Base-by-base conservation (phyloP, 2,113 vertebrate species). In the Hydrochoerus hydrochaeris region DNA sequence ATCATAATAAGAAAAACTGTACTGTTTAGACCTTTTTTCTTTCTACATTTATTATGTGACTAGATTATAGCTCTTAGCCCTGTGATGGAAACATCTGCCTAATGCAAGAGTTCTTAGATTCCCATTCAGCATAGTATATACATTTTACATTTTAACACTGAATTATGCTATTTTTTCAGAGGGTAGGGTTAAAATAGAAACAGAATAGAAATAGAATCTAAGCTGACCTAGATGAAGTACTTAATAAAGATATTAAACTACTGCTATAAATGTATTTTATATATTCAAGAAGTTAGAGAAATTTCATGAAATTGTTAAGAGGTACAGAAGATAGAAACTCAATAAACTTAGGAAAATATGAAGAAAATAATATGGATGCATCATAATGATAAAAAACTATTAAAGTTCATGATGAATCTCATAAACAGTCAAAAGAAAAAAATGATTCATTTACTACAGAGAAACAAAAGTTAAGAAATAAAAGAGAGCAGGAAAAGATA, bases 21-120 rank as follows among this genome's bases (percentile, higher is more conserved):
- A 65, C 14, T 17, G 3, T 62, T 17, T 46, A 44, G 75, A 24
- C 7, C 57, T 30, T 24, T 3, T 67, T 67, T 35, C 12, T n/a
- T 89, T 30, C 41, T 90, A 38, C 80, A 11, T 96, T 88, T 96
- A 57, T 77, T 91, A 35, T 78, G 22, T 52, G 67, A 32, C 22
- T n/a, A 88, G 67, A 65, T 46, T 73, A 84, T 30, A 91, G 75
- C 22, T 19, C 20, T 86, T 46, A 38, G 11, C 16, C 7, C 11
- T 75, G 46, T 71, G 26, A 60, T 80, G 32, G 35, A 46, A 92
- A 60, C 6, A 54, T 60, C 49, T 58, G 41, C 7, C 14, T 77
- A 2, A 16, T 80, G 86, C n/a, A 26, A 73, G 85, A 54, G 28
- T 20, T 82, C 49, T 49, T 77, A 8, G 5, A 71, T 54, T 87